Base-by-base conservation (phyloP, 2,113 vertebrate genomes). In the Dipodomys merriami region DNA sequence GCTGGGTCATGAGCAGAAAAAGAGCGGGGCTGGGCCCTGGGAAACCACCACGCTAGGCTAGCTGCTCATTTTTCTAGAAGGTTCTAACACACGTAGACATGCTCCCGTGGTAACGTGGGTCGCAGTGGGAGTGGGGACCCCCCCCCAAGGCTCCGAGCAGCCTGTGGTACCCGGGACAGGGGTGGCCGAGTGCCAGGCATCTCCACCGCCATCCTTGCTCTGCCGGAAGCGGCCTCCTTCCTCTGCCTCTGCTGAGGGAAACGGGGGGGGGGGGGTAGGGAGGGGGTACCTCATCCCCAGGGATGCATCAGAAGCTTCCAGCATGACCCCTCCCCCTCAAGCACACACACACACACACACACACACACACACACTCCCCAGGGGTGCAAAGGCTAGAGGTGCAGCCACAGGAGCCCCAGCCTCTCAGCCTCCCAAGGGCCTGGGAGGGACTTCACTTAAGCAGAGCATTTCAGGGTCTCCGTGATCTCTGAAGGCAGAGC, bases 181-280 rank as follows among this genome's bases (percentile, higher is more conserved):
- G 22, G 3, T 0, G 0, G 7, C 62, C 4, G 39, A 39, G n/a
- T 25, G 68, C 22, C 20, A 15, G 49, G 9, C 49, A 53, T 13
- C 27, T 46, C 53, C 11, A n/a, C 76, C 49, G 35, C 22, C 60
- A 30, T 39, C 39, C 39, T 39, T 39, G 39, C 39, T 39, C 39
- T 39, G 39, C 39, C 39, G 0, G 6, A 64, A 74, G 49, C 27
- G n/a, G n/a, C 49, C 60, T 30, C 65, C 27, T 0, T 62, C 30
- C 33, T 46, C 6, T 22, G 64, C 19, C 13, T 16, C 49, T 11
- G 49, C 49, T 69, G 49, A 78, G 62, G 49, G 69, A 60, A 65
- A 53, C 68, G 33, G n/a, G 65, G 44, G 62, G 62, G 49, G 35
- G 35, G 39, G 39, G 39, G 39, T 5, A 39, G 39, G 39, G 39